These are phyloP conservation scores for Drosophila ficusphila DNA, from an alignment of 1,140 invertebrate genomes.

Conservation along the genomic window DNA sequence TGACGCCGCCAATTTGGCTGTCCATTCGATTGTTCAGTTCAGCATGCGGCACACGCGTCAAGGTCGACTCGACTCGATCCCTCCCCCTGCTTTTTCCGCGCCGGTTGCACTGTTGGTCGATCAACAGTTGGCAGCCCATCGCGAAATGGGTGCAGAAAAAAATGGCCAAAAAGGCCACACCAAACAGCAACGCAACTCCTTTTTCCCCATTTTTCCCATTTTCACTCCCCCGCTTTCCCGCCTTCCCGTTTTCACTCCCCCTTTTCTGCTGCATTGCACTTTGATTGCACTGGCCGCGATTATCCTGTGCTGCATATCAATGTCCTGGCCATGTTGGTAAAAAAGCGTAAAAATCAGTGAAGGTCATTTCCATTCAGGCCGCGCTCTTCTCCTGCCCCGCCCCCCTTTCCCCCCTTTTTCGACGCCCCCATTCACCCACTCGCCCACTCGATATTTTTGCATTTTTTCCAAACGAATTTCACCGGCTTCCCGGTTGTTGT, in stretches of 20 bases:
- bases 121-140: conserved; percentile 62
- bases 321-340: conserved; percentile 47
- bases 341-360: conserved; percentile 59
- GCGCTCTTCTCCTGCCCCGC: background rate
- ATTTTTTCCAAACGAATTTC: conserved; percentile 58
- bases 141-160: conserved; percentile 21
- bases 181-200: too few relatives aligned
- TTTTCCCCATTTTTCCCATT: background rate
- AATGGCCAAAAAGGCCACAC: conserved; percentile 14
- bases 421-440: background rate
- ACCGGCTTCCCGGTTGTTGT: background rate
- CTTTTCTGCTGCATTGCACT: conserved; percentile 58
- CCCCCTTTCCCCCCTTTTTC: background rate
- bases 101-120: conserved; percentile 37
- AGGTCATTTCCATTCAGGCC: conserved; percentile 69
- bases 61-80: conserved; percentile 39
- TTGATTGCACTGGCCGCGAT: conserved; percentile 77
- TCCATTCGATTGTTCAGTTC: conserved; percentile 76
- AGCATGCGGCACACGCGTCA: conserved; percentile 76
- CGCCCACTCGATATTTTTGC: conserved; percentile 58
- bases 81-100: background rate
- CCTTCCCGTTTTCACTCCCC: too few relatives aligned
- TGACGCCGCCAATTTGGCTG: conserved; percentile 69
- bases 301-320: conserved; percentile 79
- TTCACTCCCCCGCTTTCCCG: conserved; percentile 11